Evolutionary conservation across 2,797 vertebrate species (phyloP).

Genomic region (Catostomus latipinnis): DNA sequence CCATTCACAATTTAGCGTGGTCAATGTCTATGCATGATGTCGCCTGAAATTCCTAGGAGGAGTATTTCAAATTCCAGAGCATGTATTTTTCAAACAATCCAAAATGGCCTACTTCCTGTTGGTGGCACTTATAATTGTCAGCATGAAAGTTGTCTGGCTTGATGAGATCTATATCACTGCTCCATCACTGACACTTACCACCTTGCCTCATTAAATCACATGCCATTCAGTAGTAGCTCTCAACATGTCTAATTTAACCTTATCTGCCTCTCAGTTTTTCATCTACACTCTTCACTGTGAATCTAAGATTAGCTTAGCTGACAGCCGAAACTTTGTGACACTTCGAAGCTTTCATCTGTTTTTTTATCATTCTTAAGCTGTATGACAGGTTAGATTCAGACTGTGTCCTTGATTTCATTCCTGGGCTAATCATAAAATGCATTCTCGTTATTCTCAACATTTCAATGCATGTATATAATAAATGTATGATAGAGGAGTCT

Average conservation of each 20-base stretch:
- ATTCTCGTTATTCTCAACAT: constrained; percentile 30
- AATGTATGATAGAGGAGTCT: constrained; percentile 5
- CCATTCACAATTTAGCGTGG: no score
- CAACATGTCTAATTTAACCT: constrained; percentile 37
- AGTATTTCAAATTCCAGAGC: no score
- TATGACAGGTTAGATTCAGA: constrained; percentile 18
- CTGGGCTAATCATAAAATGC: constrained; percentile 22
- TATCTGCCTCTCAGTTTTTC: constrained; percentile 37
- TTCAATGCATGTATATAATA: constrained; percentile 2
- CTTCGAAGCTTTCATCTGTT: constrained; percentile 22
- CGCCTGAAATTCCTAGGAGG: no score
- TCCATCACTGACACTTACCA: neutral
- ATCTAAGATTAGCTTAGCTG: constrained; percentile 42
- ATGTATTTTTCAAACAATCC: no score
- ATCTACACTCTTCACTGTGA: neutral
- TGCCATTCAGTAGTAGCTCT: constrained; percentile 18
- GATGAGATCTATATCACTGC: neutral
- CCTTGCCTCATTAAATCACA: constrained; percentile 37
- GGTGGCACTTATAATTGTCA: no score
- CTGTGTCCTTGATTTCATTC: constrained; percentile 1
- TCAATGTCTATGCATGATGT: no score
- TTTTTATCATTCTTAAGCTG: constrained; percentile 27
- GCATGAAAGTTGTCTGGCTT: no score
- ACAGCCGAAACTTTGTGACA: constrained; percentile 25
- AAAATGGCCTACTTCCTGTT: neutral